Base-by-base conservation (phyloP, 2,888 invertebrate species). In the Cryptus armator region DNA sequence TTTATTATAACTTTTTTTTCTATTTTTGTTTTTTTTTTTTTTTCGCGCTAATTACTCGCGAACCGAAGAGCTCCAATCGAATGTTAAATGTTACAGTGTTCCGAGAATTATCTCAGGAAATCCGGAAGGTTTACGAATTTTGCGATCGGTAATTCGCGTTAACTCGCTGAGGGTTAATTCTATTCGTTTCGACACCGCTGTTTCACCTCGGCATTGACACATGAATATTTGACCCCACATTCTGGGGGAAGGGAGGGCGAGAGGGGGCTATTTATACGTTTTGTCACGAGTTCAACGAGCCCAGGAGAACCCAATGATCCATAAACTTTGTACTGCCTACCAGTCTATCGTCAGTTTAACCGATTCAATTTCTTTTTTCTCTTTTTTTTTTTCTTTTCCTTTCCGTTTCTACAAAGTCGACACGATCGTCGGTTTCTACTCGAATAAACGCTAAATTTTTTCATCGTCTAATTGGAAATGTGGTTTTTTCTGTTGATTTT, bases 391-490 rank as follows among this genome's bases (percentile, higher is more conserved):
- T 56, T 3, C 19, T 19, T 56, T 56, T 56, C 37, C 6, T 37
- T 37, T 37, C 46, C 46, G 68, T 48, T 68, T 46, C 29, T 24
- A 24, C 24, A 4, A 56, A 24, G 43, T 76, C 51, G 19, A 66
- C 14, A 12, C 37, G 19, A 51, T 67, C 43, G 64, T 37, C 43
- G 14, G 14, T 29, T 48, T 70, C 16, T 67, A 68, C 14, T 29
- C 46, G 24, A 43, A 43, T 37, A 14, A 66, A 64, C 79, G 51
- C 66, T 72, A 24, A 67, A 43, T 59, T 24, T 64, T n/a, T 37
- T 37, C 37, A 32, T 74, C 68, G 59, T 74, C 74, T 68, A 75
- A 67, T 74, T 81, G 74, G 74, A 67, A 81, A 81, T 81, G 64
- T 79, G 56, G 24, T 12, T 75, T 43, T 46, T 62, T 19, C 16